Evolutionary conservation across 2,888 invertebrate genomes (phyloP).

Genomic region (Abscondita cerata): DNA sequence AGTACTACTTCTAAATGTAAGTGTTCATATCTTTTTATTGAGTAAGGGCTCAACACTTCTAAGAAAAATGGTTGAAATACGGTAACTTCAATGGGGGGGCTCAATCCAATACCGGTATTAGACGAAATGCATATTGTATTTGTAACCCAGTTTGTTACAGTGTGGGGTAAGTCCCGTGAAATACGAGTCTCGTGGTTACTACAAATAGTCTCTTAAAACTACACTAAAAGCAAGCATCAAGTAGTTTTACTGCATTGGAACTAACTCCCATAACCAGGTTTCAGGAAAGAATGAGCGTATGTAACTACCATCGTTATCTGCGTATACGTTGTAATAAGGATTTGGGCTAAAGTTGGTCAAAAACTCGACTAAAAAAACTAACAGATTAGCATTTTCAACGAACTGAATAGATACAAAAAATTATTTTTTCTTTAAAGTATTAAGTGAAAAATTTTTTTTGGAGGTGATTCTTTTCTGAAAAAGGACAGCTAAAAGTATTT

Average conservation of each 20-base stretch:
- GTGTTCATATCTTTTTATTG: conserved; percentile 71
- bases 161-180: conserved; percentile 62
- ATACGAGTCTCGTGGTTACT: conserved; percentile 54
- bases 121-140: conserved; percentile 64
- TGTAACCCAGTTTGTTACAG: conserved; percentile 69
- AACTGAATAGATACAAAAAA: too few species aligned
- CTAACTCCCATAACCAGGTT: conserved; percentile 74
- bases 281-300: conserved; percentile 63
- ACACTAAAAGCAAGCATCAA: not conserved
- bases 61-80: conserved; percentile 79
- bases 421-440: too few species aligned
- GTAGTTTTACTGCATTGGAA: conserved; percentile 56
- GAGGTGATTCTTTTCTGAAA: too few species aligned
- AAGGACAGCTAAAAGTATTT: too few species aligned
- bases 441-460: too few species aligned
- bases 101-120: conserved; percentile 53
- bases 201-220: conserved; percentile 23
- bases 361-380: conserved; percentile 12
- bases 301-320: conserved; percentile 46
- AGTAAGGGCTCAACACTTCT: conserved; percentile 71
- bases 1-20: conserved; percentile 70
- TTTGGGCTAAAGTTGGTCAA: conserved; percentile 12
- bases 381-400: too few species aligned
- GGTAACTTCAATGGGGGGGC: conserved; percentile 47
- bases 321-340: conserved; percentile 41